Percentiles rank a stretch among this genome's conserved stretches.
Evolutionary conservation across 2,113 vertebrate genomes (phyloP).

Genomic region (Galeopterus variegatus): DNA sequence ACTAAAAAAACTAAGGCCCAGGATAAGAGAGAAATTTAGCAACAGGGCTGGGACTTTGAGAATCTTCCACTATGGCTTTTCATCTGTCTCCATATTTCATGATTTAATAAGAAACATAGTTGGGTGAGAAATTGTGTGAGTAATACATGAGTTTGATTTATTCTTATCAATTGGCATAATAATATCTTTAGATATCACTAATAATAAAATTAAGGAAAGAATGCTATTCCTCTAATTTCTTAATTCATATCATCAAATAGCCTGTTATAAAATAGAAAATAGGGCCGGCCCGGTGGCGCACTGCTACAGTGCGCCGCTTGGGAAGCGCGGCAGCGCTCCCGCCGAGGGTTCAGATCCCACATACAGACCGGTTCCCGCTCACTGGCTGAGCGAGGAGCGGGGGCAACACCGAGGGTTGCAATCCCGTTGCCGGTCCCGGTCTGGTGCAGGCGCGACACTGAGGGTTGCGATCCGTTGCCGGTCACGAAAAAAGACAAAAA

Average conservation of each 20-base stretch:
- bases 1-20: neutral
- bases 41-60: neutral
- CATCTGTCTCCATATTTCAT: neutral
- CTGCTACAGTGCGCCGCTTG: no score
- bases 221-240: neutral
- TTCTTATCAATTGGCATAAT: neutral
- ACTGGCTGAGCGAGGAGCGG: no score
- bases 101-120: neutral
- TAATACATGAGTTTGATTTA: neutral
- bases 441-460: no score
- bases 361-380: no score
- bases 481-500: no score
- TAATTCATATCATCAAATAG: neutral
- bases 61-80: neutral
- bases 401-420: no score
- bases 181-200: slow-evolving; percentile 11
- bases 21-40: neutral
- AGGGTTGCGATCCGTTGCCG: no score
- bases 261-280: neutral
- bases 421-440: no score
- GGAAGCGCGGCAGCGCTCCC: no score
- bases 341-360: no score
- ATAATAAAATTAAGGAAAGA: slow-evolving; percentile 34
- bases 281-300: no score
- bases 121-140: neutral